Conservation (phyloP, 2,113 vertebrate genomes). For the Brachyistius frenatus region DNA sequence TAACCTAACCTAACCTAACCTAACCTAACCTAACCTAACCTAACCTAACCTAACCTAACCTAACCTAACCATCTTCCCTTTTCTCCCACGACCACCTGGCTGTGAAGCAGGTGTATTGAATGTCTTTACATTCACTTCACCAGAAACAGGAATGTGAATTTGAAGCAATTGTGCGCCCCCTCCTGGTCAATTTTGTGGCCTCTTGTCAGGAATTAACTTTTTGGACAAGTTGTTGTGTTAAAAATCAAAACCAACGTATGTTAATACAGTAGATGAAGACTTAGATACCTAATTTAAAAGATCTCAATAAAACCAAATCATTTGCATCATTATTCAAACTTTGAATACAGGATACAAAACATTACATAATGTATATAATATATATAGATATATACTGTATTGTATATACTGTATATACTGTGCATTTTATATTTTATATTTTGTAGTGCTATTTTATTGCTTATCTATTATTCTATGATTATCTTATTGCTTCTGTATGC, state of each 20-base stretch:
- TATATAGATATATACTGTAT: no score
- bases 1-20: no score
- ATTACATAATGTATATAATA: no score
- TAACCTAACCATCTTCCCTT: not conserved
- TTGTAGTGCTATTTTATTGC: no score
- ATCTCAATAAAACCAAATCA: not conserved
- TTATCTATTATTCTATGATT: no score
- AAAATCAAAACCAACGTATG: not conserved
- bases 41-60: no score
- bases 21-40: no score
- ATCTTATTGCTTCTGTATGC: no score
- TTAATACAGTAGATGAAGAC: not conserved
- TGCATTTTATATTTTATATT: no score
- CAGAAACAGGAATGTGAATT: conserved; percentile 10
- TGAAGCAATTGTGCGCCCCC: conserved; percentile 52
- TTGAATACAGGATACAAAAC: not conserved
- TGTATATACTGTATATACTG: no score
- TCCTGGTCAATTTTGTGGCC: conserved; percentile 39
- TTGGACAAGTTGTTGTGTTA: not conserved
- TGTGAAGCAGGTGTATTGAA: conserved; percentile 12
- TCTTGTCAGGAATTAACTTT: not conserved
- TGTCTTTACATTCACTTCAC: not conserved
- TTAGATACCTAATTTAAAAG: not conserved
- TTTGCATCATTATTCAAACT: not conserved
- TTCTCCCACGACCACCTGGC: not conserved